Percentiles rank a stretch among this genome's conserved stretches.
Conservation (phyloP, 2,888 invertebrate species). For the Schizotus pectinicornis region DNA sequence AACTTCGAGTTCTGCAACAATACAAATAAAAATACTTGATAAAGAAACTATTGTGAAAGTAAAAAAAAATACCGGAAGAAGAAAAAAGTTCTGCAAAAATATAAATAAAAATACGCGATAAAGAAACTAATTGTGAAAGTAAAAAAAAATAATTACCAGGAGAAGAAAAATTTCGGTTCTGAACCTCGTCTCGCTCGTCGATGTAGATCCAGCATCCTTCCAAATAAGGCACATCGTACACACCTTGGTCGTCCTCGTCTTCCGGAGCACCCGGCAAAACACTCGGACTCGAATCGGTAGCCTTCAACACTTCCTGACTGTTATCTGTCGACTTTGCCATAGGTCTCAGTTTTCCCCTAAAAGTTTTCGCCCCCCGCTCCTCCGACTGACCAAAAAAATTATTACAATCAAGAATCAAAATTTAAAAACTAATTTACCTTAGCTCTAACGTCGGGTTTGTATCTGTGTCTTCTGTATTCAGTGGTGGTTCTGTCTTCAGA, state of each 20-base stretch:
- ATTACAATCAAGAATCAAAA: neutral
- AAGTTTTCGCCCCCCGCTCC: slow-evolving; percentile 72
- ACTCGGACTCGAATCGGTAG: slow-evolving; percentile 72
- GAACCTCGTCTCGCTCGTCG: slow-evolving; percentile 72
- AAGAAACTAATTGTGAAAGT: neutral
- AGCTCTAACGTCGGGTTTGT: slow-evolving; percentile 77
- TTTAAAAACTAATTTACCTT: slow-evolving; percentile 62
- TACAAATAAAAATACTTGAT: neutral
- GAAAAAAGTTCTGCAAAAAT: neutral
- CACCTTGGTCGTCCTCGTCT: slow-evolving; percentile 71
- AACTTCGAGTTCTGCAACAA: slow-evolving; percentile 51
- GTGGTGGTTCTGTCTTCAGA: slow-evolving; percentile 77
- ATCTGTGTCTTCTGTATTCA: slow-evolving; percentile 74
- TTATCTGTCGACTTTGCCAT: slow-evolving; percentile 76
- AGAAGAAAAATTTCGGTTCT: slow-evolving; percentile 43
- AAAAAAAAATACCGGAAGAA: too few species aligned
- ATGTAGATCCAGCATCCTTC: slow-evolving; percentile 78
- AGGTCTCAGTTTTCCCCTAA: slow-evolving; percentile 61
- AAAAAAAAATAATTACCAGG: too few species aligned
- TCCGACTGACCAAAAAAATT: slow-evolving; percentile 63
- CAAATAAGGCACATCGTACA: slow-evolving; percentile 77
- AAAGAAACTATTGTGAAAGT: slow-evolving; percentile 1
- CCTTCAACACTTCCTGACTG: slow-evolving; percentile 69
- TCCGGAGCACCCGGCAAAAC: slow-evolving; percentile 61
- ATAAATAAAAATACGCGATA: neutral